Base-by-base conservation (phyloP, 2,113 vertebrate species). In the Atractosteus spatula region DNA sequence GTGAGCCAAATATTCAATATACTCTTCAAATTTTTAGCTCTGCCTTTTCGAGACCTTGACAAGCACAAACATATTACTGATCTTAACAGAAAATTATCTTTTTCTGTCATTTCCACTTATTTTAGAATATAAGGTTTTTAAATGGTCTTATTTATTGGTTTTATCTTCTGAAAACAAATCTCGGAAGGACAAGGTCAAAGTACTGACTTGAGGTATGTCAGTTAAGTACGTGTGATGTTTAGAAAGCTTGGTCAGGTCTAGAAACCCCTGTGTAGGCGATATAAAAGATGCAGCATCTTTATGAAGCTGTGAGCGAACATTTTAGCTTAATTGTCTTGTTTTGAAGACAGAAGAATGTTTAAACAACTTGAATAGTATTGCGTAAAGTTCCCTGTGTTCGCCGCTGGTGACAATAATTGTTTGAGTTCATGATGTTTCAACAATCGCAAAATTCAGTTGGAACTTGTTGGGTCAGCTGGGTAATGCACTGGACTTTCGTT, bases 21-120 rank as follows among this genome's bases (percentile, higher is more conserved):
- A 85, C 89, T 92, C 88, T 89, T 86, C 82, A 87, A 86, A 77
- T 89, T 88, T 89, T 88, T 87, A 89, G 84, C 90, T 91, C 86
- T 91, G 91, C 91, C 91, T 91, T 92, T 87, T 88, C 84, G 90
- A 88, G 89, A 93, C 87, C 87, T 88, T 91, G 90, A 92, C 89
- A 93, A 93, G 91, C 91, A 93, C 91, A 93, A 93, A 91, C 85
- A 84, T 90, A 85, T 89, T 86, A 89, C 82, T 89, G 86, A 89
- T 84, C 81, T 84, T 88, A 77, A 77, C 69, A 68, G 68, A 70
- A 47, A 72, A 69, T 61, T 84, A 76, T 87, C 74, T 76, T 78
- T 83, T 79, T 29, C 16, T 82, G 78, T 89, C 77, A 81, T 84
- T 89, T 89, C 71, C 82, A 84, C 74, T 79, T 86, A 78, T 82